A percentile compares a stretch with the other conserved stretches of the same genome.
Conservation (phyloP, 2,113 vertebrate species). For the Phyllopteryx taeniolatus region DNA sequence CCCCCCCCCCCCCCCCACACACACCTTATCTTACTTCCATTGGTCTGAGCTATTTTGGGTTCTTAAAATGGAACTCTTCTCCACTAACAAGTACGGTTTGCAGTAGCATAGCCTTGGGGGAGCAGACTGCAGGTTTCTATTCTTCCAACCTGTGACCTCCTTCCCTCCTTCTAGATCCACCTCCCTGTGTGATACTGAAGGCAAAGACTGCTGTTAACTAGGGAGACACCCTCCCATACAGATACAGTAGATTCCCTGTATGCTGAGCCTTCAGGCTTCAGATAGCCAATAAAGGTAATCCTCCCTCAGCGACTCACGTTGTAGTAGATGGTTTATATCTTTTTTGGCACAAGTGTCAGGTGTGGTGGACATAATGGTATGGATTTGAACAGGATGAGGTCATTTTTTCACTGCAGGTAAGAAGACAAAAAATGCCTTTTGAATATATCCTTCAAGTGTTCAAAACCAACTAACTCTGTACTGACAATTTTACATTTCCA, state of each 20-base stretch:
- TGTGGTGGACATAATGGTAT: constrained; percentile 55
- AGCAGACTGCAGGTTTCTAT: constrained; percentile 37
- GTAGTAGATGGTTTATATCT: constrained; percentile 44
- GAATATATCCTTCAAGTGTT: constrained; percentile 8
- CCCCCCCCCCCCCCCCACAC: too few relatives aligned
- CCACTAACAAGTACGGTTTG: constrained; percentile 22
- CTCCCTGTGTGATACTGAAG: constrained; percentile 49
- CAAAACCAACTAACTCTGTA: constrained; percentile 6
- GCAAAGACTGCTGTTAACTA: constrained; percentile 58
- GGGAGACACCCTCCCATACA: constrained; percentile 49
- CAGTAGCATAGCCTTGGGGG: constrained; percentile 33
- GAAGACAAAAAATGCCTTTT: constrained; percentile 2
- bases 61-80: constrained; percentile 45
- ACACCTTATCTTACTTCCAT: constrained; percentile 11
- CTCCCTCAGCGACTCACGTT: constrained; percentile 27
- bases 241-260: constrained; percentile 41
- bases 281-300: constrained; percentile 59
- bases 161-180: constrained; percentile 33
- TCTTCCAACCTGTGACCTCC: constrained; percentile 34
- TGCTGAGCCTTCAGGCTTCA: constrained; percentile 52
- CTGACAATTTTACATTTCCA: constrained; percentile 24
- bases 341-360: constrained; percentile 56
- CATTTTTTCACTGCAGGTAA: constrained; percentile 52
- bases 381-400: constrained; percentile 56
- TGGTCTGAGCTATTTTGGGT: constrained; percentile 43